Evolutionary conservation across 2,797 vertebrate species (phyloP).

Genomic region (Cheirogaleus major): DNA sequence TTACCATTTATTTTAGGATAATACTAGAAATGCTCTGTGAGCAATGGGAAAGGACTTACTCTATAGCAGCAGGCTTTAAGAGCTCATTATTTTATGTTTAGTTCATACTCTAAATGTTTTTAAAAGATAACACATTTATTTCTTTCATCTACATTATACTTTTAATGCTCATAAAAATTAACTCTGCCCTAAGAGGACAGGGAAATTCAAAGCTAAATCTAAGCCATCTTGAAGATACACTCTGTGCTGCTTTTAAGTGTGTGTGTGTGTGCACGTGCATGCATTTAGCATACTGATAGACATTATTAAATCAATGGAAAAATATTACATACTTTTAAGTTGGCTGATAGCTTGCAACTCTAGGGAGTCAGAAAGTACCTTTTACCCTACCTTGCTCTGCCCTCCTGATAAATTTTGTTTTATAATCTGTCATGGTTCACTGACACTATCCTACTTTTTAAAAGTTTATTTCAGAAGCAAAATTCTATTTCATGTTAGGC

Average conservation of each 20-base stretch:
- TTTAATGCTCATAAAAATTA: conserved; percentile 29
- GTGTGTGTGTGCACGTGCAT: not conserved
- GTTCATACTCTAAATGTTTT: conserved; percentile 25
- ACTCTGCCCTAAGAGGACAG: not conserved
- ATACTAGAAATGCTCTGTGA: conserved; percentile 25
- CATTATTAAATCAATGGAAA: not conserved
- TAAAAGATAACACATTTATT: conserved; percentile 26
- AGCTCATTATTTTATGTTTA: conserved; percentile 40
- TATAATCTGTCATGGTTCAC: not conserved
- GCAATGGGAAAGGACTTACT: conserved; percentile 18
- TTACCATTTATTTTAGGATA: conserved; percentile 17
- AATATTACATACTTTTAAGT: not conserved
- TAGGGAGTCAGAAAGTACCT: not conserved
- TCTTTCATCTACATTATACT: conserved; percentile 32
- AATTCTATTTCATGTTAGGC: not conserved
- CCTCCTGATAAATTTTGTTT: not conserved
- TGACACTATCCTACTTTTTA: not conserved
- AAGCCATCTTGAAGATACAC: not conserved
- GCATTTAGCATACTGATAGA: not conserved
- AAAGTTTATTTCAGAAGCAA: not conserved
- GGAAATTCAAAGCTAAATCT: not conserved
- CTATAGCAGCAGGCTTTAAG: not conserved
- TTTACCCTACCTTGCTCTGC: not conserved
- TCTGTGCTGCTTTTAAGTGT: not conserved
- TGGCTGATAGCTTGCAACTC: not conserved